A percentile compares a stretch with the other conserved stretches of the same genome.
Conservation (phyloP, 2,797 vertebrate genomes). For the Chaunax sp. region DNA sequence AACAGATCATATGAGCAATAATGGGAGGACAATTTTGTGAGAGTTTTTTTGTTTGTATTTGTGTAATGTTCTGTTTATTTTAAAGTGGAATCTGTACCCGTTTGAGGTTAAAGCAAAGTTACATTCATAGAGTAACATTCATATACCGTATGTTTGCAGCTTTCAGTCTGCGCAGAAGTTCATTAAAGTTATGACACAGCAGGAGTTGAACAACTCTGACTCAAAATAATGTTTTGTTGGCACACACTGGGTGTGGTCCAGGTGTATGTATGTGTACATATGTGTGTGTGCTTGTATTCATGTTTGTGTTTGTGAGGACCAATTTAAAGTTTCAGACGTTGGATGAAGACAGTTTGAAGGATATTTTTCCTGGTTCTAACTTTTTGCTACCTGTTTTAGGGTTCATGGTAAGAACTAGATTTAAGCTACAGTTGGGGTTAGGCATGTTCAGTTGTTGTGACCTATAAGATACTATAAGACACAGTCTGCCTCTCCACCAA, state of each 20-base stretch:
- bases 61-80: not conserved
- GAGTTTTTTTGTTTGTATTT: not conserved
- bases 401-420: not conserved
- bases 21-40: no score
- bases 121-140: not conserved
- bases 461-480: not conserved
- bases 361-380: not conserved
- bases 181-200: slow-evolving; percentile 29
- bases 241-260: slow-evolving; percentile 43
- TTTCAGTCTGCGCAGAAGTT: not conserved
- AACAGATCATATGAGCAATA: not conserved
- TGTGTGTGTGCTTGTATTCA: no score
- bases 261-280: not conserved
- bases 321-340: not conserved
- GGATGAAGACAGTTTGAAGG: not conserved
- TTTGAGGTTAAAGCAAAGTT: not conserved
- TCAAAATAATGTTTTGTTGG: slow-evolving; percentile 50
- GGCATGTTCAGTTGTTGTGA: not conserved
- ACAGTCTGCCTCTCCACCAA: not conserved
- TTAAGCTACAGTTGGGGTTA: not conserved
- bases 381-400: not conserved
- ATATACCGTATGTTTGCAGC: not conserved
- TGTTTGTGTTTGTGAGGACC: not conserved
- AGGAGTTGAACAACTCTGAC: slow-evolving; percentile 46
- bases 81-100: not conserved